These are phyloP conservation scores for Drosophila quasianomalipes DNA, from an alignment of 2,888 invertebrate genomes.

Conservation along the genomic window DNA sequence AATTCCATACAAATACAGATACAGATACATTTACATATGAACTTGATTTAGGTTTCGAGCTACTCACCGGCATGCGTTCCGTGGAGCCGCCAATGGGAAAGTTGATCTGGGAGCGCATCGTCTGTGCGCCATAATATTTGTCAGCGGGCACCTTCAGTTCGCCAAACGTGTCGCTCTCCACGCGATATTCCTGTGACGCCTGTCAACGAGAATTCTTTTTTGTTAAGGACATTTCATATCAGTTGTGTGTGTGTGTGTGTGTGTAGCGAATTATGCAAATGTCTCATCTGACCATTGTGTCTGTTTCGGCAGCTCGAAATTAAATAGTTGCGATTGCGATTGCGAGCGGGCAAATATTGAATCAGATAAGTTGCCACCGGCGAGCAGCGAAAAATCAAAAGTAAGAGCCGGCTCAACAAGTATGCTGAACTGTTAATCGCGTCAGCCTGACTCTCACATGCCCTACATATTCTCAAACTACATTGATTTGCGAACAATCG, in stretches of 20 bases:
- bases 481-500: neutral
- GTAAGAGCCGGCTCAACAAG: slow-evolving; percentile 43
- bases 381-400: slow-evolving; percentile 25
- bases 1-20: neutral
- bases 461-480: slow-evolving; percentile 8
- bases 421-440: slow-evolving; percentile 6
- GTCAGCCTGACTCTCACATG: slow-evolving; percentile 11
- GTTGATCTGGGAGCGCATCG: slow-evolving; percentile 97
- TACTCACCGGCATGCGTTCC: slow-evolving; percentile 97
- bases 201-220: slow-evolving; percentile 39
- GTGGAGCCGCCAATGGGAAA: slow-evolving; percentile 97
- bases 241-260: neutral
- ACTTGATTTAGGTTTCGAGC: neutral
- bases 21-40: neutral
- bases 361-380: slow-evolving; percentile 14
- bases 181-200: slow-evolving; percentile 81
- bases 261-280: neutral
- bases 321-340: slow-evolving; percentile 39
- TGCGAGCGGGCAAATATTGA: slow-evolving; percentile 8
- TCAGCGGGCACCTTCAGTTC: slow-evolving; percentile 96
- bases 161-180: slow-evolving; percentile 97
- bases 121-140: slow-evolving; percentile 98
- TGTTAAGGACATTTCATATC: neutral
- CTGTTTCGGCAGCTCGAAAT: slow-evolving; percentile 18
- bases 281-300: slow-evolving; percentile 35